A percentile compares a stretch with the other conserved stretches of the same genome.
These are phyloP conservation scores for Drosophila paramelanica DNA, from an alignment of 2,888 invertebrate genomes.

Conservation along the genomic window DNA sequence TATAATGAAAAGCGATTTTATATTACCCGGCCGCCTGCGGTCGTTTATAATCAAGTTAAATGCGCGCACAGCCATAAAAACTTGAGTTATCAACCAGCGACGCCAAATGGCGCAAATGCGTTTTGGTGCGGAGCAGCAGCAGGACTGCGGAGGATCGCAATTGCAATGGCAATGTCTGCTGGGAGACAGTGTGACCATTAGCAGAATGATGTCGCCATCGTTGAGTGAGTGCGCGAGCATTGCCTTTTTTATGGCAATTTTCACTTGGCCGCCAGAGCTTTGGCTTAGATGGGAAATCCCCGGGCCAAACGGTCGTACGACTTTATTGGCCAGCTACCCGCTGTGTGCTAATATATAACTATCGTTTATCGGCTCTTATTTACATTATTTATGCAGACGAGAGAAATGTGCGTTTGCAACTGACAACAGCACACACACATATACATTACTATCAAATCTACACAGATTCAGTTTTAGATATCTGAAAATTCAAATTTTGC, in stretches of 20 bases:
- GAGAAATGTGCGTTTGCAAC: constrained; percentile 41
- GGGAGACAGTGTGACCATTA: constrained; percentile 70
- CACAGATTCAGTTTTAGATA: not conserved
- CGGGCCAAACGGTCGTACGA: constrained; percentile 41
- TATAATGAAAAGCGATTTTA: constrained; percentile 76
- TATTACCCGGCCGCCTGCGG: constrained; percentile 74
- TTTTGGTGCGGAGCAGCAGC: constrained; percentile 23
- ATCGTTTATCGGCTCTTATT: constrained; percentile 71
- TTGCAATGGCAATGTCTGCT: constrained; percentile 31
- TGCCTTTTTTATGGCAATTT: constrained; percentile 79
- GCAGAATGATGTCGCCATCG: constrained; percentile 72
- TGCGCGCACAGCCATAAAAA: constrained; percentile 73
- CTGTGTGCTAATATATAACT: constrained; percentile 70
- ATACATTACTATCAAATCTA: not conserved
- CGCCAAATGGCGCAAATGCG: constrained; percentile 72
- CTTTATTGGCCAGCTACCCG: constrained; percentile 70
- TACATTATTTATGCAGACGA: constrained; percentile 73
- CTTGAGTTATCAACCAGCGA: constrained; percentile 70
- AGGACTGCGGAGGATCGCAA: constrained; percentile 29
- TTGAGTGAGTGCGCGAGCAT: constrained; percentile 61
- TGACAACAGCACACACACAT: constrained; percentile 1
- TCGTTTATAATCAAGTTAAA: constrained; percentile 80
- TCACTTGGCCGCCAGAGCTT: constrained; percentile 54
- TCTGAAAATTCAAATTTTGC: not conserved
- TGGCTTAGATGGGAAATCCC: constrained; percentile 48